Conservation (phyloP, 2,113 vertebrate genomes). For the Xerus inauris region DNA sequence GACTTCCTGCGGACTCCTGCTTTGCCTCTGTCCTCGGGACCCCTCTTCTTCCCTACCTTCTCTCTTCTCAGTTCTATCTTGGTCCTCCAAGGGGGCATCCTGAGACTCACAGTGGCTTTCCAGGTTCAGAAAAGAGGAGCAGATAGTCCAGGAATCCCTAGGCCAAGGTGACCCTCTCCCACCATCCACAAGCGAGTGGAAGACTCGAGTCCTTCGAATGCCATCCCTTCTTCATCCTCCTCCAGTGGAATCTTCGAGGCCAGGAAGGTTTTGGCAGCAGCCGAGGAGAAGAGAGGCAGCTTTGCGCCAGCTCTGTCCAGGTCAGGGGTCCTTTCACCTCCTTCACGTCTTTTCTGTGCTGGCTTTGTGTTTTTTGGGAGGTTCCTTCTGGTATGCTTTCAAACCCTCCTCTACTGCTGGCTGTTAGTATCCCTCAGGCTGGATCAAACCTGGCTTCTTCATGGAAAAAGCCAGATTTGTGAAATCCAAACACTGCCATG, state of each 20-base stretch:
- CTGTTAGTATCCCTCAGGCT: background rate
- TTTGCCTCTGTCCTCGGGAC: background rate
- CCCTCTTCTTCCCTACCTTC: background rate
- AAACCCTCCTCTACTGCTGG: background rate
- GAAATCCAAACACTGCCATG: background rate
- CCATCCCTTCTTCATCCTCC: background rate
- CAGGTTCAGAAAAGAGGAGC: background rate
- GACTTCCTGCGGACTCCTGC: fast-evolving
- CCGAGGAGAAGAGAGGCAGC: background rate
- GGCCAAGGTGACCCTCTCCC: background rate
- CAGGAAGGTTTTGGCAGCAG: background rate
- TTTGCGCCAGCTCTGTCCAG: background rate
- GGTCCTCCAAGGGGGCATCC: background rate
- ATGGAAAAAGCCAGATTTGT: background rate
- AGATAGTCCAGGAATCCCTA: background rate
- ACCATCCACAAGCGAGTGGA: background rate
- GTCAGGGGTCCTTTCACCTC: background rate
- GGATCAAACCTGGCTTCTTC: background rate
- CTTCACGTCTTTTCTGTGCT: background rate
- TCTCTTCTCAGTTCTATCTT: background rate
- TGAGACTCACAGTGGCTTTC: background rate
- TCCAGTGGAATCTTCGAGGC: too few species aligned
- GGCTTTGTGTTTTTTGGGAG: background rate
- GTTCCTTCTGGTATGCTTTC: background rate
- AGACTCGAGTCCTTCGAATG: background rate